phyloP scores from a whole-genome alignment of 2,888 invertebrate genomes.

The Yponomeuta sedellus region DNA sequence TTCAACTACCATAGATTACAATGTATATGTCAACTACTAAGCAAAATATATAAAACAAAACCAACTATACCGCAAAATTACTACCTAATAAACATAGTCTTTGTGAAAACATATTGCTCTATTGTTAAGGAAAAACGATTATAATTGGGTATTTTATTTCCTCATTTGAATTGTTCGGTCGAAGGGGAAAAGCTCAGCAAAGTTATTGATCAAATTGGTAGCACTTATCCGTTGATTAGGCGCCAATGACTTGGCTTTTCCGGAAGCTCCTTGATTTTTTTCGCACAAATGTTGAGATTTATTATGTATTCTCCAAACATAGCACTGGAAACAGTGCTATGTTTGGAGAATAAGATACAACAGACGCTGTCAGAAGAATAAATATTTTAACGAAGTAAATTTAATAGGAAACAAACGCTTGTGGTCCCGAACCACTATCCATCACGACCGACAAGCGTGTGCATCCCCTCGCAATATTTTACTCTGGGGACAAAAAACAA shows the following conservation, averaged over 20 bases:
- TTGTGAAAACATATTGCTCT: neutral
- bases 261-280: constrained; percentile 8
- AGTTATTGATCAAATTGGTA: constrained; percentile 26
- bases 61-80: neutral
- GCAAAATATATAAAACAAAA: no score
- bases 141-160: neutral
- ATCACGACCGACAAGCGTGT: neutral
- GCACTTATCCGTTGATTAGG: constrained; percentile 34
- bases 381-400: neutral
- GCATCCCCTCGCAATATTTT: neutral
- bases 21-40: no score
- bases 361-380: no score
- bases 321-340: no score
- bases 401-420: neutral
- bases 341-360: no score
- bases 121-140: neutral
- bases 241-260: constrained; percentile 31
- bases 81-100: neutral
- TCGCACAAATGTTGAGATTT: neutral
- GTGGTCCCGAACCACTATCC: neutral
- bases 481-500: neutral
- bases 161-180: neutral
- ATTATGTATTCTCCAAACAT: no score
- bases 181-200: constrained; percentile 21
- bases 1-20: no score